Conservation (phyloP, 2,113 vertebrate species). For the Lophochroa leadbeateri region DNA sequence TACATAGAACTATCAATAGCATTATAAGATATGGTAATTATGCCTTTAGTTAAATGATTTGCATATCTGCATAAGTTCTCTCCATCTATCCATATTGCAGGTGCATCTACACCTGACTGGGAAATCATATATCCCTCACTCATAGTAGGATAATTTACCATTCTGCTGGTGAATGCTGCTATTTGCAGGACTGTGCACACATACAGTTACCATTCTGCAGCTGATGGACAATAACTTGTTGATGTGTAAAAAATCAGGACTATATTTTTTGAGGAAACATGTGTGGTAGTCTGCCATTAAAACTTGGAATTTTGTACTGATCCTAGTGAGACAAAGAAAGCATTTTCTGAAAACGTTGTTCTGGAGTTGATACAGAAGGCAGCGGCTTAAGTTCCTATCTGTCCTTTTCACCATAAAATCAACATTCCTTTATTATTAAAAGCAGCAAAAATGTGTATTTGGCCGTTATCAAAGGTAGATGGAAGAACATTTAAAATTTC, state of each 20-base stretch:
- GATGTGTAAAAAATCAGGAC: background rate
- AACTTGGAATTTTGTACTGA: background rate
- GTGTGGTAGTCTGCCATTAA: background rate
- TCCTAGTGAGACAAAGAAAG: background rate
- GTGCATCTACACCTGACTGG: background rate
- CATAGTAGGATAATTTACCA: background rate
- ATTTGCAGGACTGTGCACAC: background rate
- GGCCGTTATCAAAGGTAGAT: background rate
- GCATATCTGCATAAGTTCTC: background rate
- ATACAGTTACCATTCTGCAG: background rate
- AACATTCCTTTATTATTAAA: background rate
- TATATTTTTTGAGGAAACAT: background rate
- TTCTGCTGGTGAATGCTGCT: background rate
- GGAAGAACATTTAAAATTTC: background rate
- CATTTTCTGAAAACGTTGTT: rapidly evolving
- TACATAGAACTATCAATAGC: background rate
- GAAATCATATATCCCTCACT: background rate
- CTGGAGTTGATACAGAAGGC: background rate
- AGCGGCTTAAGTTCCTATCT: background rate
- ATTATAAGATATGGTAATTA: background rate
- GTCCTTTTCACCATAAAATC: background rate
- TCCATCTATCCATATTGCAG: background rate
- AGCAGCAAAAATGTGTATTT: background rate
- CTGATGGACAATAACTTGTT: background rate
- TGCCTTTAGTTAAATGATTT: background rate